Evolutionary conservation across 2,113 vertebrate species (phyloP), one percentile per base, ranked within the genome.

Genomic region (Gymnogyps californianus): DNA sequence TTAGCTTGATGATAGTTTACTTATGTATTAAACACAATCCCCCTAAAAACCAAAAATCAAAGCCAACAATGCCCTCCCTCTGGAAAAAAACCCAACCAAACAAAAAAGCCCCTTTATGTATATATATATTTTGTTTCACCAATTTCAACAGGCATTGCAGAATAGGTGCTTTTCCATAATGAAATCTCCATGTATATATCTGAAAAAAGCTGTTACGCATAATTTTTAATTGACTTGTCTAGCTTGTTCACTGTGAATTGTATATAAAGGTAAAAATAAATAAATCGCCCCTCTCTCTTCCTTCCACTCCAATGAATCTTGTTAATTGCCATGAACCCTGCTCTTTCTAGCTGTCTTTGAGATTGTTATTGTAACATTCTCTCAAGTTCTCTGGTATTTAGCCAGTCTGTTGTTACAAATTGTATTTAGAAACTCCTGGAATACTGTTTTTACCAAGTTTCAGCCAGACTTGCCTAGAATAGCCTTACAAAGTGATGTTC

Each of bases 201-300:
- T 69, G 32, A 49, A 79, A 79, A 65, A 77, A 80, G 5, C 24
- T 83, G 17, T 54, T 65, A 24, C 5, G 13, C 1, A 2, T 80
- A 18, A 21, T 32, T 83, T 79, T 86, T 58, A 77, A 11, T 59
- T 54, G 16, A 44, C 20, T 66, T 51, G n/a, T 54, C 54, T 77
- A 36, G 19, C 26, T 83, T 77, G 13, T 83, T 83, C 15, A 38
- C 22, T 66, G 47, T 82, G 55, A 95, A 42, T 85, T 51, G 9
- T 66, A 19, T 62, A 15, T 83, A 54, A 90, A 85, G 42, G 7
- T 84, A 64, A 47, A 94, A 91, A 40, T 66, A 61, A 81, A 62
- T 55, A n/a, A 83, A 32, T 69, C 0, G 3, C 6, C 1, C 8
- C 2, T 38, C 8, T 54, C 9, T 46, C 11, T 89, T 46, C 22